phyloP scores from a whole-genome alignment of 1,140 invertebrate genomes.

The Meloidogyne hapla region DNA sequence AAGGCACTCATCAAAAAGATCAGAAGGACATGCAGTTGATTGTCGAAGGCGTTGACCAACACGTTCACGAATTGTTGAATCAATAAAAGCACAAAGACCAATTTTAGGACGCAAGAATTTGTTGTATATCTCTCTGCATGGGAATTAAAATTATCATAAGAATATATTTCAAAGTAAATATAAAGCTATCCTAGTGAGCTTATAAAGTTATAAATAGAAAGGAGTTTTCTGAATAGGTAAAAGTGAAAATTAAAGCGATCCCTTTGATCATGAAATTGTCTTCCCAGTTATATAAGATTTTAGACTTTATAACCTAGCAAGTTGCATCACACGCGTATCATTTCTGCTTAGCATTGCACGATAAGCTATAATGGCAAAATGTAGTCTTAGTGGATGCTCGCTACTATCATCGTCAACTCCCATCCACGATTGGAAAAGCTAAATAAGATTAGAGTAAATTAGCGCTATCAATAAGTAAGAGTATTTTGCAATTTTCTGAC shows the following conservation, averaged over 20 bases:
- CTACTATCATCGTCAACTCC: constrained; percentile 37
- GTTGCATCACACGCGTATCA: constrained; percentile 26
- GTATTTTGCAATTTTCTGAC: no score
- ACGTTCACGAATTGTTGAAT: constrained; percentile 20
- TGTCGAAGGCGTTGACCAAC: constrained; percentile 22
- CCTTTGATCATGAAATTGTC: no score
- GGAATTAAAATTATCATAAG: neutral
- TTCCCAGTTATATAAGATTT: neutral
- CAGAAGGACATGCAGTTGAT: neutral
- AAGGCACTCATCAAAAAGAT: constrained; percentile 29
- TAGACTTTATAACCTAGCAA: constrained; percentile 4
- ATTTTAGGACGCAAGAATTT: constrained; percentile 26
- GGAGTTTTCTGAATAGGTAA: no score
- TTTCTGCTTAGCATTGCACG: constrained; percentile 21
- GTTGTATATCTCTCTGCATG: constrained; percentile 26
- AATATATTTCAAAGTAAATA: neutral
- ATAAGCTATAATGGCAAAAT: constrained; percentile 38
- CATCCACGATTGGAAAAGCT: constrained; percentile 36
- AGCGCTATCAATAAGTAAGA: no score
- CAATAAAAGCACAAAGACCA: constrained; percentile 34
- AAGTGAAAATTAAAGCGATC: no score
- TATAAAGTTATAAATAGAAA: no score
- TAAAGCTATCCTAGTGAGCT: no score
- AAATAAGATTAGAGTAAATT: no score
- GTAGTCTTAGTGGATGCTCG: constrained; percentile 33